Base-by-base conservation (phyloP, 2,797 vertebrate species). In the Sitta carolinensis region DNA sequence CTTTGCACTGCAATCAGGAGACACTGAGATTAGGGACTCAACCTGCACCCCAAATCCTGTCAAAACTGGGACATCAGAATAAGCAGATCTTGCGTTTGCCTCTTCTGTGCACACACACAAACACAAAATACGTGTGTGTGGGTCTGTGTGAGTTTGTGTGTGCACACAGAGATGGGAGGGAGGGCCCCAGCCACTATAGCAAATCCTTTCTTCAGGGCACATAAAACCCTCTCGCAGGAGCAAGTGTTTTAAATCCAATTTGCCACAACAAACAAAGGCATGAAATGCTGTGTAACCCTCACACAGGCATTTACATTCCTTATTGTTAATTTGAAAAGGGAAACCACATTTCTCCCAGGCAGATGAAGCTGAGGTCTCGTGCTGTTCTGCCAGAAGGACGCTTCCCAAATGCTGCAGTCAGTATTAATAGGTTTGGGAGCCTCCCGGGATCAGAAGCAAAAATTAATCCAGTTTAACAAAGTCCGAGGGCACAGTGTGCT, bases 221-320 rank as follows among this genome's bases (percentile, higher is more conserved):
- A 64, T n/a, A 58, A 81, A 72, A 74, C 77, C 85, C 75, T 84
- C 74, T 14, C 7, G 32, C 50, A 87, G 84, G 78, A 84, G 14
- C 30, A 38, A 87, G 70, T 50, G 72, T 7, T 93, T 91, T 52
- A 94, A 96, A 95, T 87, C 73, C 77, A 54, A 74, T 93, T 93
- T 83, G 73, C 89, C 93, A 34, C 47, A 83, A 93, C 67, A 90
- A 96, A 79, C 64, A 43, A 91, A 84, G 68, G 81, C 85, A 87
- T 9, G 80, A 89, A 78, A 84, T 34, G 16, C 30, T 2, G 12
- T 5, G 64, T 48, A 74, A 62, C 64, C 62, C 73, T 84, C 47
- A 51, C 40, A 16, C 57, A 79, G 43, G 50, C 8, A 64, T 80
- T 83, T 51, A 62, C 69, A 7, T 59, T 69, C 84, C 86, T 92